These are phyloP conservation scores for Oreochromis grahami DNA, from an alignment of 2,797 vertebrate genomes.

Conservation along the genomic window DNA sequence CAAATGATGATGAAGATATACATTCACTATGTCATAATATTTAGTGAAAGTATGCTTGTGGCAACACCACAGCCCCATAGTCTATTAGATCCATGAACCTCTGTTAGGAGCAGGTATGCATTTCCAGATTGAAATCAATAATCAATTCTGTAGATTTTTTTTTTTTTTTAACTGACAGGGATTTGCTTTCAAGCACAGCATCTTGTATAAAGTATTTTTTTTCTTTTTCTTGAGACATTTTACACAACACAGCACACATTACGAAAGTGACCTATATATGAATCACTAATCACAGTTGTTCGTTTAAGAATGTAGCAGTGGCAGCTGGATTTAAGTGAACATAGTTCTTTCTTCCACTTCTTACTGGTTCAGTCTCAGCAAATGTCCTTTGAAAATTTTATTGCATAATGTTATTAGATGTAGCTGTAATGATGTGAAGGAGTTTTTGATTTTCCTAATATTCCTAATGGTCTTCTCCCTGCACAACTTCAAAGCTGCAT, in stretches of 20 bases:
- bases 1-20: not conserved
- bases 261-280: not conserved
- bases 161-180: not conserved
- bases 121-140: not conserved
- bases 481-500: not conserved
- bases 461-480: not conserved
- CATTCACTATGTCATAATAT: not conserved
- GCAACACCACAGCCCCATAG: not conserved
- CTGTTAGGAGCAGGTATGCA: not conserved
- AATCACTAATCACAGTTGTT: not conserved
- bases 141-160: not conserved
- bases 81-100: not conserved
- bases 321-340: not conserved
- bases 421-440: not conserved
- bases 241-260: not conserved
- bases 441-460: not conserved
- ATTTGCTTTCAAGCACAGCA: not conserved
- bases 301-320: not conserved
- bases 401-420: not conserved
- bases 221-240: not conserved
- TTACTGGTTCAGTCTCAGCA: not conserved
- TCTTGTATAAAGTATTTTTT: not conserved
- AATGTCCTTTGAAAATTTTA: not conserved
- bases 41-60: not conserved
- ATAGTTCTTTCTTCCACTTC: not conserved